A percentile compares a stretch with the other conserved stretches of the same genome.
These are phyloP conservation scores for Rhineura floridana DNA, from an alignment of 2,113 vertebrate species.

Conservation along the genomic window DNA sequence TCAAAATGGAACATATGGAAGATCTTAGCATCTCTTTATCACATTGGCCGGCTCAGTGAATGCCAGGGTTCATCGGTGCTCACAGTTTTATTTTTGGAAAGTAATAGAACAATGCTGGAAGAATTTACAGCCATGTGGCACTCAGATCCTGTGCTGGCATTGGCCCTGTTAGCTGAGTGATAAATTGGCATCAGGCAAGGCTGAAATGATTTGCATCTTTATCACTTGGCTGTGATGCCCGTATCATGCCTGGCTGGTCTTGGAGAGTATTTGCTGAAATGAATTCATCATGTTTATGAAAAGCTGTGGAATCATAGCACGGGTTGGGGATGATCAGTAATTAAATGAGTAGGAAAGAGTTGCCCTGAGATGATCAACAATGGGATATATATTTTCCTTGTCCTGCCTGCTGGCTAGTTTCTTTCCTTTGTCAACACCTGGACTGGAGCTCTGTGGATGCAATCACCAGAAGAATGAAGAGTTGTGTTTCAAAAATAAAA, in stretches of 20 bases:
- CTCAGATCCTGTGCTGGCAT: constrained; percentile 57
- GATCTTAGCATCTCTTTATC: not conserved
- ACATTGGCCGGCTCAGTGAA: not conserved
- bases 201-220: constrained; percentile 45
- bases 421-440: not conserved
- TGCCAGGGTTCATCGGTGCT: not conserved
- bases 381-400: not conserved
- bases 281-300: constrained; percentile 15
- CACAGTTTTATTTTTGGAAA: constrained; percentile 55
- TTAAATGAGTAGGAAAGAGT: not conserved
- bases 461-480: fast-evolving
- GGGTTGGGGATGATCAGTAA: not conserved
- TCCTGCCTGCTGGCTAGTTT: not conserved
- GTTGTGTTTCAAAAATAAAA: not conserved
- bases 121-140: constrained; percentile 48
- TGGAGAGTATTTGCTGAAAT: constrained; percentile 13
- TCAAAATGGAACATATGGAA: not conserved
- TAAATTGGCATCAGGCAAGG: not conserved
- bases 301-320: not conserved
- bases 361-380: not conserved
- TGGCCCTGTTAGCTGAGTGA: constrained; percentile 42
- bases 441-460: not conserved
- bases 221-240: constrained; percentile 30
- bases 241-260: not conserved
- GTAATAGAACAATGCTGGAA: constrained; percentile 41